Conservation (phyloP, 2,888 invertebrate genomes). For the Diachrysia chrysitis region DNA sequence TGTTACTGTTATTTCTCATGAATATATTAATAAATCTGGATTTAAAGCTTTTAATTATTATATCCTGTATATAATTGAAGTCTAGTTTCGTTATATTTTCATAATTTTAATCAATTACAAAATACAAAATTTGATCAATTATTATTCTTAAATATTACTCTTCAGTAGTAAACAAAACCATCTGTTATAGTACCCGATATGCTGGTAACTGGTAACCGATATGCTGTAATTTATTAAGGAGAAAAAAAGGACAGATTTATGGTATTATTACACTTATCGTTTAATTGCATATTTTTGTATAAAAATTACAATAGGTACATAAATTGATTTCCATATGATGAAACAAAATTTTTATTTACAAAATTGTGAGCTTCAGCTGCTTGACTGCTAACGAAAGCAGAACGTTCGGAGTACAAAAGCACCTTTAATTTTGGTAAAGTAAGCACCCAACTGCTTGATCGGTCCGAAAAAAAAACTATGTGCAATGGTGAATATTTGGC, state of each 20-base stretch:
- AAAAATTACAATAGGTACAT: slow-evolving; percentile 87
- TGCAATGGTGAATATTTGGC: neutral
- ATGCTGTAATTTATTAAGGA: neutral
- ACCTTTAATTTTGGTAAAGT: slow-evolving; percentile 74
- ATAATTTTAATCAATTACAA: no score
- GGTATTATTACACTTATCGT: slow-evolving; percentile 73
- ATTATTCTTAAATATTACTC: no score
- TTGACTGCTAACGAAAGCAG: slow-evolving; percentile 65
- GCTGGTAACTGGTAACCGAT: no score
- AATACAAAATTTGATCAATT: no score
- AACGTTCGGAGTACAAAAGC: slow-evolving; percentile 68
- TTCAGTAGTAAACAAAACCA: no score
- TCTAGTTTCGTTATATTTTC: no score
- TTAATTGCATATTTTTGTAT: slow-evolving; percentile 88
- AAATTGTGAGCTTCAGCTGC: slow-evolving; percentile 80
- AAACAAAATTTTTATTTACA: slow-evolving; percentile 80
- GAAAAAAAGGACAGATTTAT: slow-evolving; percentile 25
- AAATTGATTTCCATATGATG: slow-evolving; percentile 79
- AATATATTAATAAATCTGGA: neutral
- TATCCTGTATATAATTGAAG: neutral
- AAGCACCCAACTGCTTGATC: neutral
- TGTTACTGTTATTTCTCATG: neutral
- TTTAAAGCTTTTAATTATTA: neutral
- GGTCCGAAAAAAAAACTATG: neutral
- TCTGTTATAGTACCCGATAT: no score